Base-by-base conservation (phyloP, 2,797 vertebrate species). In the Ficedula albicollis region DNA sequence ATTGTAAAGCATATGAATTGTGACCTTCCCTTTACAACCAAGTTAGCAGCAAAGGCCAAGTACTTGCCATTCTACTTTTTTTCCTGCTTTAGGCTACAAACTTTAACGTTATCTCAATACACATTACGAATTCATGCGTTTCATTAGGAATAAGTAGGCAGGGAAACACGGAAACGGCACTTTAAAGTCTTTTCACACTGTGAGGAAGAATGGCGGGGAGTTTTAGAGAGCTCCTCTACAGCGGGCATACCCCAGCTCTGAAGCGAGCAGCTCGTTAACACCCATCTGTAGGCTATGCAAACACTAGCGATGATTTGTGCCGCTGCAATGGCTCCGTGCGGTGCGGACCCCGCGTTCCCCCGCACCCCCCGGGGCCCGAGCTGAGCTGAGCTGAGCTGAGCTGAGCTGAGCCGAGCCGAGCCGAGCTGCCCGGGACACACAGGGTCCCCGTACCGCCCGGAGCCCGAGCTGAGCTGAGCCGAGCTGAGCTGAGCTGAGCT, bases 71-170 rank as follows among this genome's bases (percentile, higher is more conserved):
- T 91, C 62, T 85, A 13, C 49, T 69, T 78, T 68, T 78, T 60
- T 48, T 62, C 64, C 79, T 67, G 84, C 76, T 94, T 69, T 36
- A 88, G 51, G 87, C 74, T 84, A 77, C 67, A 80, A 74, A 87
- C 67, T 38, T 79, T 59, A 72, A 48, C 25, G 69, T 68, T 92
- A 85, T 87, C 84, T 87, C 62, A 80, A 48, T 43, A 77, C 2
- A 20, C 48, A 73, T 77, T 44, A 93, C 18, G 63, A 89, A 86
- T 86, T 77, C 73, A 44, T 59, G 67, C 1, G 1, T 89, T 79
- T 94, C 73, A 81, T 96, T 93, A 92, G 89, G 34, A 82, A 56
- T 68, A 76, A 85, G 58, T 26, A 58, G 68, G 46, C n/a, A 90
- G 78, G 49, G 51, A 87, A 89, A 90, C 72, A 72, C 5, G 29